Conservation (phyloP, 1,140 invertebrate genomes). For the Tetragnatha versicolor region DNA sequence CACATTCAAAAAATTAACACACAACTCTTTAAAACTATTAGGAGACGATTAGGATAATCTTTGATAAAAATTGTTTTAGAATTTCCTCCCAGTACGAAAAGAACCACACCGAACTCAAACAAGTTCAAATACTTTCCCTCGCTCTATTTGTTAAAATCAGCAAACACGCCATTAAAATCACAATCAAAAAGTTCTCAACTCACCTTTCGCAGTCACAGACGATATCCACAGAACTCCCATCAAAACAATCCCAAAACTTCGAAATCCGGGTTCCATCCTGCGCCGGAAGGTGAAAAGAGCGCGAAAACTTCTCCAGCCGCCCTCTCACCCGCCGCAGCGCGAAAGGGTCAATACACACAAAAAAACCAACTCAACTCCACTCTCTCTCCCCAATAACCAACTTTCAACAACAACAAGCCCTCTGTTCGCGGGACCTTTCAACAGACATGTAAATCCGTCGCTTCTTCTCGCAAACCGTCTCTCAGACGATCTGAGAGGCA, state of each 20-base stretch:
- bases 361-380: neutral
- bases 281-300: too few species aligned
- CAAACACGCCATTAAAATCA: neutral
- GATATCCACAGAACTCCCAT: neutral
- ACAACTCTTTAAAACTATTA: too few species aligned
- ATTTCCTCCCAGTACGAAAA: too few species aligned
- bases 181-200: too few species aligned
- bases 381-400: neutral
- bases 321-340: neutral
- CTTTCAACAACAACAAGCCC: slow-evolving; percentile 15
- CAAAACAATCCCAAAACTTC: too few species aligned
- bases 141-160: too few species aligned
- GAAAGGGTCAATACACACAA: neutral
- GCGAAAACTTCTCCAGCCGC: neutral
- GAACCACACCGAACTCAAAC: too few species aligned
- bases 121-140: too few species aligned
- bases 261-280: too few species aligned
- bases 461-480: slow-evolving; percentile 12
- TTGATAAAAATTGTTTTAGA: too few species aligned
- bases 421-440: neutral
- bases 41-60: too few species aligned
- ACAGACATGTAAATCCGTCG: neutral
- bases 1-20: too few species aligned
- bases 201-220: neutral
- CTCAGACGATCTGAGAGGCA: neutral